These are phyloP conservation scores for Hoplias malabaricus DNA, from an alignment of 2,113 vertebrate species.

Conservation along the genomic window DNA sequence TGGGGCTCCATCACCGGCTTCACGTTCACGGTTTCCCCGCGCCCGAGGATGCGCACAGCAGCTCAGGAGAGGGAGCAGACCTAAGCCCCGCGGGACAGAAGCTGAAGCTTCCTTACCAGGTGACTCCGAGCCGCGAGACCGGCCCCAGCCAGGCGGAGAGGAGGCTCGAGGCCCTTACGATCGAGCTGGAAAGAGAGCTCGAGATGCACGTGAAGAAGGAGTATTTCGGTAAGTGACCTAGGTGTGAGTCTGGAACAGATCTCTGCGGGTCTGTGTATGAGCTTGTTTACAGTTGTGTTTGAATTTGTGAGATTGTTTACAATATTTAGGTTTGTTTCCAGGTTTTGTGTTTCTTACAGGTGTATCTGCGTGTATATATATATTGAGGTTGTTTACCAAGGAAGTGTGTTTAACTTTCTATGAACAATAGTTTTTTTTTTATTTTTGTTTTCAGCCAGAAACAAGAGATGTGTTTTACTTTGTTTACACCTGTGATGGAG, in stretches of 20 bases:
- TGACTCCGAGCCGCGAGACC: conserved; percentile 83
- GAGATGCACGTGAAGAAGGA: conserved; percentile 96
- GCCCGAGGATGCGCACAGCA: conserved; percentile 52
- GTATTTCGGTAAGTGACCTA: conserved; percentile 88
- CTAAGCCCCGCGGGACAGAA: conserved; percentile 70
- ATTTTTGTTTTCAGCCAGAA: too few species aligned
- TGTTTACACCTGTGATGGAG: too few species aligned
- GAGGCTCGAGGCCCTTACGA: conserved; percentile 89
- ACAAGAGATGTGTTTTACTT: too few species aligned
- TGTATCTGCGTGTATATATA: too few species aligned
- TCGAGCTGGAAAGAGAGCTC: conserved; percentile 95
- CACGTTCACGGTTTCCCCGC: conserved; percentile 74
- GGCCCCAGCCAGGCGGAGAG: conserved; percentile 90
- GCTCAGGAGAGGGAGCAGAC: conserved; percentile 73
- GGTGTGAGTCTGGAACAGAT: neutral
- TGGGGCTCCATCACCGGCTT: conserved; percentile 65
- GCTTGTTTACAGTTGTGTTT: neutral
- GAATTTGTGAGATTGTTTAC: too few species aligned
- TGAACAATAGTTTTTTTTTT: too few species aligned
- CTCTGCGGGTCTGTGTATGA: neutral
- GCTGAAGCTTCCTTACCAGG: conserved; percentile 87
- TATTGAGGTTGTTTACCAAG: too few species aligned
- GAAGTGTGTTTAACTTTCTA: too few species aligned
- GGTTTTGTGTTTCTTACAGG: too few species aligned
- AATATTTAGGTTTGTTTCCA: too few species aligned